Conservation (phyloP, 2,888 invertebrate genomes). For the Caenorhabditis sp. region DNA sequence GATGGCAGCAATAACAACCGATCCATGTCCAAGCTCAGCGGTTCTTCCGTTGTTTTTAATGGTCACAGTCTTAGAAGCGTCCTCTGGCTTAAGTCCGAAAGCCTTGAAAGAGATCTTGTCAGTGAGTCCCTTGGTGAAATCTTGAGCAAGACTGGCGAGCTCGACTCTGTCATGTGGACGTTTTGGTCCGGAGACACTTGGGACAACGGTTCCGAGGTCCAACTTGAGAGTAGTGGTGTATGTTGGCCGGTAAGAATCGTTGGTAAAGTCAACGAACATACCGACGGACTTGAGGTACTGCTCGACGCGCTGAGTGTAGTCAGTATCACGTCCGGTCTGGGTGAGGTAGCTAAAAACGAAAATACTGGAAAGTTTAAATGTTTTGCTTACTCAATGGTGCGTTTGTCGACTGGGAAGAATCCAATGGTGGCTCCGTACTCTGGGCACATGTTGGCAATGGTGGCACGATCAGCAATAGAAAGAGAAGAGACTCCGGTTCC, state of each 20-base stretch:
- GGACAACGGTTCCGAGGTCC: constrained; percentile 92
- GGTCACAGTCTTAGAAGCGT: constrained; percentile 69
- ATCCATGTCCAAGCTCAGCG: constrained; percentile 83
- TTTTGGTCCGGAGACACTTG: constrained; percentile 97
- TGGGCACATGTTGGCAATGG: constrained; percentile 99
- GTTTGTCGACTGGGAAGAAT: constrained; percentile 81
- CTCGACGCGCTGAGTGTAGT: constrained; percentile 84
- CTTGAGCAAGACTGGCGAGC: constrained; percentile 90
- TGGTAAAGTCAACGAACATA: constrained; percentile 91
- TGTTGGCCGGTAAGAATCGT: constrained; percentile 84
- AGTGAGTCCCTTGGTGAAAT: constrained; percentile 91
- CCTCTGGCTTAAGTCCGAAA: constrained; percentile 78
- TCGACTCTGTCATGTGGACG: constrained; percentile 94
- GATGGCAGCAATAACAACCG: constrained; percentile 97
- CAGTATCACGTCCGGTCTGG: constrained; percentile 78
- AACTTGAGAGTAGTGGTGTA: constrained; percentile 87
- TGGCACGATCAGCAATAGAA: constrained; percentile 95
- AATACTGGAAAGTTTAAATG: neutral
- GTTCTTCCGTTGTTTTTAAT: constrained; percentile 67
- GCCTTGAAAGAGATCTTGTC: constrained; percentile 88
- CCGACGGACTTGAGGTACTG: constrained; percentile 90
- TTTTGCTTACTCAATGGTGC: constrained; percentile 74
- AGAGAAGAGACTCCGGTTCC: constrained; percentile 93
- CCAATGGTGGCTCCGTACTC: constrained; percentile 93
- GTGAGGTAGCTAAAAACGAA: constrained; percentile 70